A percentile compares a stretch with the other conserved stretches of the same genome.
These are phyloP conservation scores for Orchesellides sinensis DNA, from an alignment of 2,888 invertebrate species.

Conservation along the genomic window DNA sequence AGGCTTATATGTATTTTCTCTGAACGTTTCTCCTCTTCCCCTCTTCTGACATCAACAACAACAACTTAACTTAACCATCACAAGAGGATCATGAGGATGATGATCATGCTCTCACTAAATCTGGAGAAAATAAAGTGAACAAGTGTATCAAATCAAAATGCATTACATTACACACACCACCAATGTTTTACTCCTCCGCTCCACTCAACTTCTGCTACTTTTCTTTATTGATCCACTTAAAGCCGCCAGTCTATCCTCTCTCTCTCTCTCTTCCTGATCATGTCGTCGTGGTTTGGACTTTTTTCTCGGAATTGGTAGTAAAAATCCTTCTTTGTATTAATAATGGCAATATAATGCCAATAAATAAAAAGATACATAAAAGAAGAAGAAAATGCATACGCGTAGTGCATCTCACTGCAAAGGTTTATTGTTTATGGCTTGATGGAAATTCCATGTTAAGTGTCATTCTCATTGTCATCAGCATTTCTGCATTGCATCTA, in stretches of 20 bases:
- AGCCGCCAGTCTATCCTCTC: conserved; percentile 33
- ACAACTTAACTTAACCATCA: too few species aligned
- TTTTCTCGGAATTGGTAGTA: too few species aligned
- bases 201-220: too few species aligned
- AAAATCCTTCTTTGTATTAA: conserved; percentile 42
- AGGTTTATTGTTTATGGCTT: too few species aligned
- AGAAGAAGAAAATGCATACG: too few species aligned
- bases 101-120: conserved; percentile 10
- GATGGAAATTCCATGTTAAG: conserved; percentile 58
- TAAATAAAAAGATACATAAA: too few species aligned
- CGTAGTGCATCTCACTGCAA: too few species aligned
- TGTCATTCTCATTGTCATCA: conserved; percentile 13
- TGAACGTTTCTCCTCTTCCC: conserved; percentile 30
- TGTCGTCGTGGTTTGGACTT: too few species aligned
- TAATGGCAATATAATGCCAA: conserved; percentile 40
- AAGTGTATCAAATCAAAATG: conserved; percentile 64
- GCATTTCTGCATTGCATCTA: background rate
- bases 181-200: too few species aligned
- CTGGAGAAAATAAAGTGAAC: conserved; percentile 58
- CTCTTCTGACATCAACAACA: background rate
- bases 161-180: conserved; percentile 55
- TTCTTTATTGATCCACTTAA: conserved; percentile 65
- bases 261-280: conserved; percentile 17
- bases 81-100: conserved; percentile 19
- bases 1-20: too few species aligned